These are phyloP conservation scores for Hirtodrosophila cameraria DNA, from an alignment of 2,888 invertebrate species.

Conservation along the genomic window DNA sequence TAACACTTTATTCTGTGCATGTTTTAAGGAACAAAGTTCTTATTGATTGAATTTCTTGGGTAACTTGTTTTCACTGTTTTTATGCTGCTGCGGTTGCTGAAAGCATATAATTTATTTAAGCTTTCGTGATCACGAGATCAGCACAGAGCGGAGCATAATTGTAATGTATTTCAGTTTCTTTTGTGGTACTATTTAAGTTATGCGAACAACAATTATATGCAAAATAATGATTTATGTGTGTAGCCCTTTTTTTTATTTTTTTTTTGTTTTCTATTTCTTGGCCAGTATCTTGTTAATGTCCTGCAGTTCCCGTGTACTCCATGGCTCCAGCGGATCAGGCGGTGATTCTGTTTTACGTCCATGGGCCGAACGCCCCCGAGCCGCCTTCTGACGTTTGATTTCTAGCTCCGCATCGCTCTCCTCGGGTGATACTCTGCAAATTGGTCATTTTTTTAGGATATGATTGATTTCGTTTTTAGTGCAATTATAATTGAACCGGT, in stretches of 20 bases:
- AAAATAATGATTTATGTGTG: neutral
- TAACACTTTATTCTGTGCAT: neutral
- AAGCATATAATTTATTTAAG: too few relatives aligned
- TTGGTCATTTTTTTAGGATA: too few relatives aligned
- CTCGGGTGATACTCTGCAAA: constrained; percentile 80
- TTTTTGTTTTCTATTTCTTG: constrained; percentile 55
- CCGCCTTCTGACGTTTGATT: constrained; percentile 17
- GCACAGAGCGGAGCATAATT: too few relatives aligned
- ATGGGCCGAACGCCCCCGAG: constrained; percentile 76
- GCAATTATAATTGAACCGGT: too few relatives aligned
- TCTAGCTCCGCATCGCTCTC: constrained; percentile 69
- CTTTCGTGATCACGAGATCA: too few relatives aligned
- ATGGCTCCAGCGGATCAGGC: constrained; percentile 89
- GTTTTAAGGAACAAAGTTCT: constrained; percentile 10
- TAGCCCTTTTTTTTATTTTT: too few relatives aligned
- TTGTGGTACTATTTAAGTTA: too few relatives aligned
- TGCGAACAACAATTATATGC: neutral
- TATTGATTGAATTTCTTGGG: too few relatives aligned
- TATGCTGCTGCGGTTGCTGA: too few relatives aligned
- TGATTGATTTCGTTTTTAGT: too few relatives aligned
- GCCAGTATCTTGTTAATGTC: constrained; percentile 88
- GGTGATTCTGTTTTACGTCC: constrained; percentile 82
- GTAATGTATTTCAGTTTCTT: too few relatives aligned
- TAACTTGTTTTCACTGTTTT: too few relatives aligned
- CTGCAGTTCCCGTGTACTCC: constrained; percentile 89